Conservation (phyloP, 1,140 invertebrate genomes). For the Xylocopa sonorina region DNA sequence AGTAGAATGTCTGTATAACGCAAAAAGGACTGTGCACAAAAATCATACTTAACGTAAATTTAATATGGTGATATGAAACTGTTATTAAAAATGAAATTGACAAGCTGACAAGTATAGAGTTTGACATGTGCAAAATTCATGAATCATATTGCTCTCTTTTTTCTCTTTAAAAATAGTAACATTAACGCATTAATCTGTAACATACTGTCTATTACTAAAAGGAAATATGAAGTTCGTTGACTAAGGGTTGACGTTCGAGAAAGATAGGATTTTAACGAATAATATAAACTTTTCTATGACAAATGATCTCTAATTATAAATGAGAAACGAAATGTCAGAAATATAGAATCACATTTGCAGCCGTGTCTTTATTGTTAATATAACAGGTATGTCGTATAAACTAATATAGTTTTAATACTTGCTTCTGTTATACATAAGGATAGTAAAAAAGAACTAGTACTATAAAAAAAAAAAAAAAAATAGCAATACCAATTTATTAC, state of each 20-base stretch:
- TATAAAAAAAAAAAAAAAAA: not conserved
- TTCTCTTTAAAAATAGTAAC: conserved; percentile 41
- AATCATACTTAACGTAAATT: conserved; percentile 55
- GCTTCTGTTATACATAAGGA: conserved; percentile 31
- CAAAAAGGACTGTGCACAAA: conserved; percentile 63
- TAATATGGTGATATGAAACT: conserved; percentile 53
- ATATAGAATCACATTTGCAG: conserved; percentile 60
- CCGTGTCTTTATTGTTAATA: conserved; percentile 57
- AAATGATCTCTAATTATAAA: conserved; percentile 56
- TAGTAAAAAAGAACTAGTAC: conserved; percentile 11
- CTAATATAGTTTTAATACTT: conserved; percentile 36
- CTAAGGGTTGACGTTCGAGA: conserved; percentile 37
- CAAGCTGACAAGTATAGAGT: conserved; percentile 61
- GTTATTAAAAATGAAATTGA: conserved; percentile 60
- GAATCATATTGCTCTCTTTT: conserved; percentile 44
- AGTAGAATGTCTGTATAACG: conserved; percentile 26
- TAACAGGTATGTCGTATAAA: conserved; percentile 45
- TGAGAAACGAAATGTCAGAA: conserved; percentile 60
- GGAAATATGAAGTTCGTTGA: conserved; percentile 38
- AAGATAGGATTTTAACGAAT: conserved; percentile 59
- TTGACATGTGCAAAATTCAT: conserved; percentile 59
- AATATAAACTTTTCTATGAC: conserved; percentile 61
- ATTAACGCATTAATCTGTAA: conserved; percentile 57
- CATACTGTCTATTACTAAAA: conserved; percentile 48
- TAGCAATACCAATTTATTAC: conserved; percentile 37